Conservation (phyloP, 2,797 vertebrate species). For the Urophycis tenuis region DNA sequence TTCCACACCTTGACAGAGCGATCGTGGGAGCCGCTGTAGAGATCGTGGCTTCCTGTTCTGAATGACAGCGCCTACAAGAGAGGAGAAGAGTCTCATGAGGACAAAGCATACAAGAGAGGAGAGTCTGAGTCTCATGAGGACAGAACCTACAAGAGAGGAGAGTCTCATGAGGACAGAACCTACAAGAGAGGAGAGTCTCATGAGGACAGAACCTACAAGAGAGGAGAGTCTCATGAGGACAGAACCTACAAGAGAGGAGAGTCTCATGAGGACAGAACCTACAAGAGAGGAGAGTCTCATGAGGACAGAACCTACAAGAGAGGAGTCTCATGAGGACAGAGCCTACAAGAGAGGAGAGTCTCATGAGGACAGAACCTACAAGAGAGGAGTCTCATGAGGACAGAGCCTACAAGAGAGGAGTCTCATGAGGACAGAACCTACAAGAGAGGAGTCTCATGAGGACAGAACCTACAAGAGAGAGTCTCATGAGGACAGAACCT, state of each 20-base stretch:
- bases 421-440: slow-evolving; percentile 90
- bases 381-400: too few species aligned
- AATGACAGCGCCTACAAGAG: slow-evolving; percentile 84
- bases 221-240: too few species aligned
- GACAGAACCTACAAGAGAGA: slow-evolving; percentile 77
- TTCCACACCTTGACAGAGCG: slow-evolving; percentile 96
- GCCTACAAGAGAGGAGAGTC: slow-evolving; percentile 64
- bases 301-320: too few species aligned
- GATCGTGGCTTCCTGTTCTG: slow-evolving; percentile 83
- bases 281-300: background rate
- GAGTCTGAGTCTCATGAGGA: background rate
- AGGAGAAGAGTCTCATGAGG: background rate
- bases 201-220: too few species aligned
- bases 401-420: slow-evolving; percentile 71
- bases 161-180: slow-evolving; percentile 90
- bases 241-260: slow-evolving; percentile 71
- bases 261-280: slow-evolving; percentile 71
- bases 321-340: too few species aligned
- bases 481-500: background rate
- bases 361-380: too few species aligned
- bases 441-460: background rate
- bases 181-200: slow-evolving; percentile 37
- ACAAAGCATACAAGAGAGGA: slow-evolving; percentile 71
- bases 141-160: too few species aligned
- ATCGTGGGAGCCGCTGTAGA: slow-evolving; percentile 92